Evolutionary conservation across 2,113 vertebrate genomes (phyloP), one percentile per base, ranked within the genome.

Genomic region (Fulmarus glacialis): DNA sequence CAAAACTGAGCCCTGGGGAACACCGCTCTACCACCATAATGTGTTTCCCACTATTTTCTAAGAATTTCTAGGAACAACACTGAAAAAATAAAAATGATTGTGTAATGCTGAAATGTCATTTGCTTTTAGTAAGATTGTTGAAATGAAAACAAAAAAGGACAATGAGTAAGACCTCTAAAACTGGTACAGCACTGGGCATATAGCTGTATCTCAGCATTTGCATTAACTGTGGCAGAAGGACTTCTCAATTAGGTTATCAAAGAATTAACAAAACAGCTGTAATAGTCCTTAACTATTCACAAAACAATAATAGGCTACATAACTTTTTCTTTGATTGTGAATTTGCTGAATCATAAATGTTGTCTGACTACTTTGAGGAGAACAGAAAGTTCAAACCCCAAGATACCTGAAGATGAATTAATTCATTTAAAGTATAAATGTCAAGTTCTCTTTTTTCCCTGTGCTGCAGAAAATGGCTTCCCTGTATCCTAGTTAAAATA

Each of bases 101-200:
- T 95, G 58, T 88, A 59, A 36, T 87, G n/a, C 58, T 86, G 74
- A 81, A 59, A 29, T 90, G 32, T 67, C 26, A 67, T 58, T 95
- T 95, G 52, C 24, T 96, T 89, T 96, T 43, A 86, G 45, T 82
- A 74, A 92, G 89, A 68, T 52, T 90, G 63, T 87, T 91, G 62
- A 96, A 89, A 59, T 74, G 50, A 43, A 90, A 94, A 78, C 29
- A 74, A 86, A 86, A 89, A 93, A 66, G 48, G 15, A 56, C 40
- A 21, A 21, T 79, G 45, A 93, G 9, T 94, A 82, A 95, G 58
- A 59, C 62, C 36, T 82, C 81, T 89, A 73, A 93, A 96, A 84
- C 45, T 80, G 70, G 43, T 87, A 12, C 13, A 88, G 66, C 26
- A 5, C 13, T 89, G 71, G 58, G 62, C 43, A 82, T 89, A 78